phyloP scores from a whole-genome alignment of 1,140 invertebrate species.

The Drosophila sp. region DNA sequence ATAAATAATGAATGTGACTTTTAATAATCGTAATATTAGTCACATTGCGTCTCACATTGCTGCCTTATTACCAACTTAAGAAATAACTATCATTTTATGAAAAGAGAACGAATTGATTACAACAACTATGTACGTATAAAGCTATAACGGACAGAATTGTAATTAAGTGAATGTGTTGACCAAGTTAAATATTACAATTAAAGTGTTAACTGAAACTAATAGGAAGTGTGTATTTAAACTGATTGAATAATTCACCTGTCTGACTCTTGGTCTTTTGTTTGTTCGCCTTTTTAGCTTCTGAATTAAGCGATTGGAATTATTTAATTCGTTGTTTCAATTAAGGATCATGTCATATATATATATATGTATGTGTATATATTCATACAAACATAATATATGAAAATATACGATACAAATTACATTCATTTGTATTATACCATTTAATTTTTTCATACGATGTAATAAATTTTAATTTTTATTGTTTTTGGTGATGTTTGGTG shows the following conservation, averaged over 20 bases:
- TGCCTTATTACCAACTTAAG: too few species aligned
- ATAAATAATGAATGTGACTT: too few species aligned
- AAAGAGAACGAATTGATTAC: too few species aligned
- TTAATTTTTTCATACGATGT: constrained; percentile 30
- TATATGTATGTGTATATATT: too few species aligned
- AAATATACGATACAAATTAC: background rate
- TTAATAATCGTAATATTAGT: too few species aligned
- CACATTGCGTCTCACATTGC: too few species aligned
- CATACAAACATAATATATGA: constrained; percentile 2
- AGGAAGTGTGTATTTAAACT: constrained; percentile 2
- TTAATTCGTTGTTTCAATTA: constrained; percentile 44
- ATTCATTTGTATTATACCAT: constrained; percentile 26
- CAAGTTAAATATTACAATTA: background rate
- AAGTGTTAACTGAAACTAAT: background rate
- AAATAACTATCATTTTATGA: too few species aligned
- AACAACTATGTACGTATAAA: too few species aligned
- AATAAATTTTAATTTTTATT: constrained; percentile 39
- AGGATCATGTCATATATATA: constrained; percentile 24
- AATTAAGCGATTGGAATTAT: constrained; percentile 44
- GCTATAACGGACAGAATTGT: too few species aligned
- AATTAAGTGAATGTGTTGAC: too few species aligned
- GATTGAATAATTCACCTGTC: constrained; percentile 88
- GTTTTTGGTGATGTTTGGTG: constrained; percentile 55
- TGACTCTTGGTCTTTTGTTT: constrained; percentile 92
- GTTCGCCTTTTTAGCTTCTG: constrained; percentile 95